Percentiles rank a stretch among this genome's conserved stretches.
Evolutionary conservation across 2,113 vertebrate species (phyloP).

Genomic region (Circaetus cinerascens): DNA sequence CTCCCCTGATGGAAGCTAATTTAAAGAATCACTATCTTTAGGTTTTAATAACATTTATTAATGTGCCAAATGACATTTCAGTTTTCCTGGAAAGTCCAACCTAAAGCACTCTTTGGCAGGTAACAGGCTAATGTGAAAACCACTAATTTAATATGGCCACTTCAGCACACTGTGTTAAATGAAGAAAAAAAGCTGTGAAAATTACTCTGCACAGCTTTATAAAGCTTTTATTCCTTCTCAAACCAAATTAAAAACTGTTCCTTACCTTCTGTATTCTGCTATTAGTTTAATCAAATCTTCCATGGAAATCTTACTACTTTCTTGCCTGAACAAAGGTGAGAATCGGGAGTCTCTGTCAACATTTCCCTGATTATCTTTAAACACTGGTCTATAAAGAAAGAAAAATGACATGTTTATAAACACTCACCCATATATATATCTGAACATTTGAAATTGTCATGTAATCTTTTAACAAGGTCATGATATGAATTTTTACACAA

Average conservation of each 20-base stretch:
- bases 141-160: neutral
- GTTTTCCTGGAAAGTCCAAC: constrained; percentile 6
- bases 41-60: neutral
- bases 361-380: constrained; percentile 94
- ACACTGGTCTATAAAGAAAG: constrained; percentile 82
- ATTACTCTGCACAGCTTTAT: neutral
- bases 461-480: neutral
- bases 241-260: neutral
- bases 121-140: constrained; percentile 6
- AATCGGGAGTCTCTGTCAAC: constrained; percentile 94
- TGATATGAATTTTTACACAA: neutral
- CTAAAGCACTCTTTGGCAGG: neutral
- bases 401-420: neutral
- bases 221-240: neutral
- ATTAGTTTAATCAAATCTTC: constrained; percentile 94
- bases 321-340: constrained; percentile 95
- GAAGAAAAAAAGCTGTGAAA: neutral
- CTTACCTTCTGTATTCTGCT: constrained; percentile 90
- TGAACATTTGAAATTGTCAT: neutral
- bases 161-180: neutral
- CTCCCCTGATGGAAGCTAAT: neutral
- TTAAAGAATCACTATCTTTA: neutral
- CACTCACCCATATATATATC: neutral
- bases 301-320: constrained; percentile 92
- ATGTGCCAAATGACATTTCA: neutral